Conservation (phyloP, 2,797 vertebrate genomes). For the Ispidina picta region DNA sequence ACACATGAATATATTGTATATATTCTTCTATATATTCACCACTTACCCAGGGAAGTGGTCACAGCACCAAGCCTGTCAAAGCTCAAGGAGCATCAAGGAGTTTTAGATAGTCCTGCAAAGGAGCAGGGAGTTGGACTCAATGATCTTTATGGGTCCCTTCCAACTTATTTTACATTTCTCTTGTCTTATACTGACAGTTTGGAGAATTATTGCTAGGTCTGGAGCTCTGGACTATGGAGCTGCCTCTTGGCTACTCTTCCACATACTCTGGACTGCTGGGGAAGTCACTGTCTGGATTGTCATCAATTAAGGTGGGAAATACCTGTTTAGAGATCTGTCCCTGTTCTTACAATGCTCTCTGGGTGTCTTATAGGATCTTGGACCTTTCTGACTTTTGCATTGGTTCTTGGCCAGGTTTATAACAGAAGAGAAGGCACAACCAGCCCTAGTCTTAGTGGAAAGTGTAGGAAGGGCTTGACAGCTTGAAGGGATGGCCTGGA, state of each 20-base stretch:
- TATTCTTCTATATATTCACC: too few relatives aligned
- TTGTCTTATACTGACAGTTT: not conserved
- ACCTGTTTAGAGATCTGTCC: not conserved
- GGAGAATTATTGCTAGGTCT: not conserved
- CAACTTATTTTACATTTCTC: not conserved
- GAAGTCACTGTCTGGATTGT: not conserved
- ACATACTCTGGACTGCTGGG: not conserved
- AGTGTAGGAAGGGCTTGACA: not conserved
- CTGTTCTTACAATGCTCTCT: not conserved
- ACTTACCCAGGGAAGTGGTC: not conserved
- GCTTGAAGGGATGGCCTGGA: not conserved
- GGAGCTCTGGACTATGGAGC: not conserved
- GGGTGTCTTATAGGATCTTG: not conserved
- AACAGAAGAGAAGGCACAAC: not conserved
- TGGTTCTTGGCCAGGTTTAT: not conserved
- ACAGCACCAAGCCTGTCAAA: not conserved
- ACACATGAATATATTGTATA: not conserved
- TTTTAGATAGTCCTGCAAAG: not conserved
- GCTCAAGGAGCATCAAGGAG: not conserved
- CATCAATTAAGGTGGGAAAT: not conserved
- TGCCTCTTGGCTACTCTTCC: not conserved
- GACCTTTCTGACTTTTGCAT: not conserved
- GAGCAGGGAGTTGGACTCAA: not conserved
- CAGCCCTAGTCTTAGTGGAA: not conserved
- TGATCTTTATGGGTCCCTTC: not conserved